Evolutionary conservation across 2,113 vertebrate genomes (phyloP).

Genomic region (Ginglymostoma cirratum): DNA sequence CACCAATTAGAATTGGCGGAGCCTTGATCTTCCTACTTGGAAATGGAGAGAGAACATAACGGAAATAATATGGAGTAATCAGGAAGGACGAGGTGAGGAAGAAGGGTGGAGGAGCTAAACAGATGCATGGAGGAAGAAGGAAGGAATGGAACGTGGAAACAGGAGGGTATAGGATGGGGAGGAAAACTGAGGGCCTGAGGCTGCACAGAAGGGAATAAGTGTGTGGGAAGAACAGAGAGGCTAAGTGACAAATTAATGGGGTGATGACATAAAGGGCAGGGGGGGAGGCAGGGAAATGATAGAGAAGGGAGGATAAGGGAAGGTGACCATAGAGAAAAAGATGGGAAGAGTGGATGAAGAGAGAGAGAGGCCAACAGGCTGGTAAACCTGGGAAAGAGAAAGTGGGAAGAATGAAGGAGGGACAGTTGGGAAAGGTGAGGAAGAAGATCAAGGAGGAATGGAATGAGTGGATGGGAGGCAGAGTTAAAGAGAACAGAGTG

Average conservation of each 20-base stretch:
- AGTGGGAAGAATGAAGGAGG: neutral
- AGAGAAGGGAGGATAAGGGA: too few species aligned
- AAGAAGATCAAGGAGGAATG: neutral
- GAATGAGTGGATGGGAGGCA: neutral
- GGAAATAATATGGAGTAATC: neutral
- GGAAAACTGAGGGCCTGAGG: neutral
- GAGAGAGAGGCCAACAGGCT: neutral
- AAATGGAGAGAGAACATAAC: neutral
- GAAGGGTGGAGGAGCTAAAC: neutral
- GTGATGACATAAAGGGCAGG: too few species aligned
- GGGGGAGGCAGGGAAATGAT: neutral
- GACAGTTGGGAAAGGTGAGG: neutral
- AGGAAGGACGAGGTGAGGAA: neutral
- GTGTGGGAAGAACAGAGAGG: too few species aligned
- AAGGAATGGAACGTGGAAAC: neutral
- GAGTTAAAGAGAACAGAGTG: neutral
- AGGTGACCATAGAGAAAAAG: too few species aligned
- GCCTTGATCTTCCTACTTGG: neutral
- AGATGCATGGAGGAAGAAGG: neutral
- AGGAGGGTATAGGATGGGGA: too few species aligned
- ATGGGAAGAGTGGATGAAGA: neutral
- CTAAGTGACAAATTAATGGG: too few species aligned
- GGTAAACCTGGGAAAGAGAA: neutral
- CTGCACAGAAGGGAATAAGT: too few species aligned
- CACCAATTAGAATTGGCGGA: neutral